Conservation (phyloP, 2,113 vertebrate species). For the Suncus etruscus region DNA sequence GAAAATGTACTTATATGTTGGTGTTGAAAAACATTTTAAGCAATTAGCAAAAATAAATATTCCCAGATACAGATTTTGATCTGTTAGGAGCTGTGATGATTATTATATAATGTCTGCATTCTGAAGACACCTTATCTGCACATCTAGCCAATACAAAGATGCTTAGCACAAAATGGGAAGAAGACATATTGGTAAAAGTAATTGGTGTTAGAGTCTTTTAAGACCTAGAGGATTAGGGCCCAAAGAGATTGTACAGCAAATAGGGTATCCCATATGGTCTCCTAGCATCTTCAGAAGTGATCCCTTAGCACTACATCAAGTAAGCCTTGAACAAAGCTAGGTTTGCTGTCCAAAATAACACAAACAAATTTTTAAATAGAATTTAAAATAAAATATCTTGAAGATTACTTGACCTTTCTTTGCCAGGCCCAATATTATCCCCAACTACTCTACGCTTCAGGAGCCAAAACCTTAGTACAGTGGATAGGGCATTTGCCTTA, state of each 20-base stretch:
- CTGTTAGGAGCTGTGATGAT: background rate
- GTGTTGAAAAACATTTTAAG: constrained; percentile 27
- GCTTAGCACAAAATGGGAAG: background rate
- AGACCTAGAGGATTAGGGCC: too few species aligned
- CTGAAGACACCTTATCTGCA: background rate
- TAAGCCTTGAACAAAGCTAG: too few species aligned
- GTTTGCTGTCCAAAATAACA: too few species aligned
- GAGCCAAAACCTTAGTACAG: too few species aligned
- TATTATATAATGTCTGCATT: constrained; percentile 1
- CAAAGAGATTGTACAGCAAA: too few species aligned
- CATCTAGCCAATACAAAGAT: constrained; percentile 43
- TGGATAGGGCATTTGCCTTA: too few species aligned
- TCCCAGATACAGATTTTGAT: background rate
- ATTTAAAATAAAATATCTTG: background rate
- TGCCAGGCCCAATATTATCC: too few species aligned
- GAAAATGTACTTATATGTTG: constrained; percentile 35
- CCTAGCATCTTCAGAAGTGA: too few species aligned
- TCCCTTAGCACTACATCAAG: too few species aligned
- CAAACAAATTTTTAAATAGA: too few species aligned
- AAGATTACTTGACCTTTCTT: background rate
- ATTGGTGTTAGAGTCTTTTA: background rate
- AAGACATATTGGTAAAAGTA: background rate
- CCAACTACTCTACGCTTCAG: too few species aligned
- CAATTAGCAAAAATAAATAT: background rate
- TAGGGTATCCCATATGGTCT: too few species aligned